Evolutionary conservation across 2,113 vertebrate species (phyloP), one percentile per base, ranked within the genome.

Genomic region (Xiphophorus couchianus): DNA sequence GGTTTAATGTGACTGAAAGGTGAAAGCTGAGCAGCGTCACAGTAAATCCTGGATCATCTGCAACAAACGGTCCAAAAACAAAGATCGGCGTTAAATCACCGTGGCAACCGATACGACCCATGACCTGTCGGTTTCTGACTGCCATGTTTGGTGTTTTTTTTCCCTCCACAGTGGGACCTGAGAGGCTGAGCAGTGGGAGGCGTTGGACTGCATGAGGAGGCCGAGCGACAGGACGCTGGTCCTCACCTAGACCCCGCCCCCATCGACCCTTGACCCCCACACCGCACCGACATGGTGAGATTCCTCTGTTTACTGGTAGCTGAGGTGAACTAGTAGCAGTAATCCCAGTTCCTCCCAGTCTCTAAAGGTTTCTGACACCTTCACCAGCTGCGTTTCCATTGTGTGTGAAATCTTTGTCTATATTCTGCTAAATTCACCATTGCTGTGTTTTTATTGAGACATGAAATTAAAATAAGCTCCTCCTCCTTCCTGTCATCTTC

Each of bases 281-380:
- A 31, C 74, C 42, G 77, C 71, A 54, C 39, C 74, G 84, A 90
- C 85, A 92, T 92, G 91, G 91, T 92, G 81, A 91, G 91, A 12
- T 11, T 75, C 37, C 31, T 33, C 3, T 31, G 31, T 25, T 29
- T 33, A 37, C 35, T 37, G 35, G 35, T 11, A 37, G 35, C 10
- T 35, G 35, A 35, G 35, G 35, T 37, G 35, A 12, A 12, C 2
- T 2, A 37, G 35, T 37, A 11, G 35, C 10, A 12, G 2, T 11
- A 12, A 37, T 37, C 35, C 35, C 35, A 37, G 35, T 37, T 37
- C 10, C 10, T 37, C 35, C 35, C 35, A 37, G 10, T 12, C 31
- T 33, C 35, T 11, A 37, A 2, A 12, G 35, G 35, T 11, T 37
- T 37, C 35, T 37, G 35, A 3, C 9, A 35, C 35, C 9, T 2